Conservation (phyloP, 2,888 invertebrate genomes). For the Ectemnius cavifrons region DNA sequence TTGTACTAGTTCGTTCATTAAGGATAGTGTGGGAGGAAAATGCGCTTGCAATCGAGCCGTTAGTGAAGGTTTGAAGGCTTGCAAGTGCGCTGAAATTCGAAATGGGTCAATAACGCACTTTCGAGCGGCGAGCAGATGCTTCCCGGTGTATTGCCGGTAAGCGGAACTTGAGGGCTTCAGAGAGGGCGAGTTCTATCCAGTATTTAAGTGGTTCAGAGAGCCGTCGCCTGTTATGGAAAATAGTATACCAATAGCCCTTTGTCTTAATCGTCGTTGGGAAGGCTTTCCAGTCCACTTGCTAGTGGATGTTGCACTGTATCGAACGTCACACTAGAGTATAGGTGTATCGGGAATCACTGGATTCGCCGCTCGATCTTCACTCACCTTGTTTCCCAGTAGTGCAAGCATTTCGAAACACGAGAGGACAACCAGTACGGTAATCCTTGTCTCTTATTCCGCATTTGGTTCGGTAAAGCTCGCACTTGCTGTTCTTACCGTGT, state of each 20-base stretch:
- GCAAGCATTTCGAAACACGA: background rate
- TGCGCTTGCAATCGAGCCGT: no score
- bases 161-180: background rate
- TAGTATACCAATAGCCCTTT: slow-evolving; percentile 8
- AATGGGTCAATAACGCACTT: slow-evolving; percentile 47
- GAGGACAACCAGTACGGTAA: no score
- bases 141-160: slow-evolving; percentile 19
- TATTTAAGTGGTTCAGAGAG: no score
- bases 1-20: no score
- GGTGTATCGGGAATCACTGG: background rate
- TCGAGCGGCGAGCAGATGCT: slow-evolving; percentile 17
- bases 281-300: slow-evolving; percentile 4
- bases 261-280: slow-evolving; percentile 20
- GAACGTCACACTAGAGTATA: slow-evolving; percentile 9
- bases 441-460: background rate
- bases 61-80: slow-evolving; percentile 14
- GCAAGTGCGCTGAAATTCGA: slow-evolving; percentile 30
- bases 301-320: background rate
- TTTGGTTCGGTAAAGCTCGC: background rate
- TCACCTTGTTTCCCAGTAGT: background rate
- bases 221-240: slow-evolving; percentile 3
- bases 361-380: slow-evolving; percentile 1
- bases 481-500: no score
- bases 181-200: no score
- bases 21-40: no score